phyloP scores from a whole-genome alignment of 2,888 invertebrate species.

The Sarcophaga carnaria region DNA sequence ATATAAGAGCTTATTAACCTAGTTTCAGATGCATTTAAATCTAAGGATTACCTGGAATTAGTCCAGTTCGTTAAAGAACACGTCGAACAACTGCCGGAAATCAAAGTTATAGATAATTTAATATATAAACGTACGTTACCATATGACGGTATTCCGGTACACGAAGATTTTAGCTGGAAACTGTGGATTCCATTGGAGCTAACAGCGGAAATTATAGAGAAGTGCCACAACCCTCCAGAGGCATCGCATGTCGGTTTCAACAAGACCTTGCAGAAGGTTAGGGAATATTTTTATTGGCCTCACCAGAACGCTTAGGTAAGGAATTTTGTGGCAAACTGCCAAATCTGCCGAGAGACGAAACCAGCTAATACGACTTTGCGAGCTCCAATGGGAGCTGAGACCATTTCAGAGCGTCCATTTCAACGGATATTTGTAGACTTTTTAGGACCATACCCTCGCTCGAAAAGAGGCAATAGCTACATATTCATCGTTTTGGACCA shows the following conservation, averaged over 20 bases:
- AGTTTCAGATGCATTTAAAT: too few species aligned
- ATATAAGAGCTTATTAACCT: not conserved
- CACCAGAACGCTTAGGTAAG: not conserved
- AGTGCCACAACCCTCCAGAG: not conserved
- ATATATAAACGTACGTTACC: too few species aligned
- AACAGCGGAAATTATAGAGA: not conserved
- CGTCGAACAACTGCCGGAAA: too few species aligned
- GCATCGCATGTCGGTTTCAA: not conserved
- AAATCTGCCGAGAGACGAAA: slow-evolving; percentile 30
- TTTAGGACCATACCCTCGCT: not conserved
- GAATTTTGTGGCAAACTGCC: slow-evolving; percentile 15
- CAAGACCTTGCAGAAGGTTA: not conserved
- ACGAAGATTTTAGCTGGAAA: too few species aligned
- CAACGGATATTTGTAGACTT: slow-evolving; percentile 29
- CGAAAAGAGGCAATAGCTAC: not conserved
- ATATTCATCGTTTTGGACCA: not conserved
- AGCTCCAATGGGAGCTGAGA: slow-evolving; percentile 48
- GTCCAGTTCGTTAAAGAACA: too few species aligned
- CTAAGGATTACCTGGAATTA: too few species aligned
- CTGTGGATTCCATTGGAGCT: too few species aligned
- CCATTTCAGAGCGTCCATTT: slow-evolving; percentile 36
- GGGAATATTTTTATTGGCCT: not conserved
- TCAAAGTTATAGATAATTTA: too few species aligned
- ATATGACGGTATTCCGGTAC: too few species aligned
- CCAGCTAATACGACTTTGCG: slow-evolving; percentile 36